A percentile compares a stretch with the other conserved stretches of the same genome.
Evolutionary conservation across 2,888 invertebrate genomes (phyloP).

Genomic region (Toxonevra muliebris): DNA sequence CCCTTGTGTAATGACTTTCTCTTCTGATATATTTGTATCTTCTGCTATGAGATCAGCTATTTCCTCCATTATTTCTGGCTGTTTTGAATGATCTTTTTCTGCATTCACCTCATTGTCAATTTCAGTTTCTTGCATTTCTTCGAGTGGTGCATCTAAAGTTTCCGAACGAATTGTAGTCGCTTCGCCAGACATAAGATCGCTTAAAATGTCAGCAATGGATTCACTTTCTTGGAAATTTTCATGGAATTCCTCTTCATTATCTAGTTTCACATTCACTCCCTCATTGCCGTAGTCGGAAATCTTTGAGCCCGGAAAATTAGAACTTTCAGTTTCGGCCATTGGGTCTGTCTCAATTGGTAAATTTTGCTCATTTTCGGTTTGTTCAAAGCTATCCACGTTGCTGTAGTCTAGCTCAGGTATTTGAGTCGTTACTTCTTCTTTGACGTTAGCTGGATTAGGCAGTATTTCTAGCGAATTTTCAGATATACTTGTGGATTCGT

Average conservation of each 20-base stretch:
- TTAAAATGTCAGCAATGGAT: conserved; percentile 58
- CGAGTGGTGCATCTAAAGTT: conserved; percentile 35
- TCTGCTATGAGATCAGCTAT: conserved; percentile 39
- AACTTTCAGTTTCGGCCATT: background rate
- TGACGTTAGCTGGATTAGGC: conserved; percentile 1
- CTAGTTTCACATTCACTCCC: background rate
- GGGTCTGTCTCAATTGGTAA: conserved; percentile 33
- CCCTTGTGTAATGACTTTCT: conserved; percentile 34
- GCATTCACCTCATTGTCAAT: conserved; percentile 43
- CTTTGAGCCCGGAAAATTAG: no score
- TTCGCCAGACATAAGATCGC: conserved; percentile 56
- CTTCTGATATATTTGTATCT: conserved; percentile 39
- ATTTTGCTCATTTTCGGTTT: conserved; percentile 1
- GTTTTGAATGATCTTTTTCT: conserved; percentile 28
- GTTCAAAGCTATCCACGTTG: conserved; percentile 41
- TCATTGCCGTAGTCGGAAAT: conserved; percentile 10
- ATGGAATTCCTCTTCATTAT: conserved; percentile 2
- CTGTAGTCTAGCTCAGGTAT: conserved; percentile 38
- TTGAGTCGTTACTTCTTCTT: conserved; percentile 14
- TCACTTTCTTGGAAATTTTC: conserved; percentile 54
- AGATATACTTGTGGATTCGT: conserved; percentile 14
- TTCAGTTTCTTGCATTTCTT: conserved; percentile 40
- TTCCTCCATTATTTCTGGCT: conserved; percentile 13
- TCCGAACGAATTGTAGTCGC: conserved; percentile 51
- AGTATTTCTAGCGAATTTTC: conserved; percentile 10